These are phyloP conservation scores for Trinectes maculatus DNA, from an alignment of 2,113 vertebrate genomes.

Conservation along the genomic window DNA sequence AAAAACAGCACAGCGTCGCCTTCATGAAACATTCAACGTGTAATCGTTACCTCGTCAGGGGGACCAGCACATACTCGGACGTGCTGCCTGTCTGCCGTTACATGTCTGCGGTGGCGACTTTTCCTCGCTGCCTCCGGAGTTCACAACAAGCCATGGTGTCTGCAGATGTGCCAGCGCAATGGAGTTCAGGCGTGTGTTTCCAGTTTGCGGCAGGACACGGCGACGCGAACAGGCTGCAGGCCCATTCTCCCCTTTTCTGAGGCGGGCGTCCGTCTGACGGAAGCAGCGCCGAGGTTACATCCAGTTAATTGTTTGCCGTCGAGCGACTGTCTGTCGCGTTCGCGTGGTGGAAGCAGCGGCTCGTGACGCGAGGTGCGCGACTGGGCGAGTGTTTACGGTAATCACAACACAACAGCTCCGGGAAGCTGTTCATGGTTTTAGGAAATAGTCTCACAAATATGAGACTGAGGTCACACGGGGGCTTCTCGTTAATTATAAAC, in stretches of 20 bases:
- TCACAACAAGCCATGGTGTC: conserved; percentile 11
- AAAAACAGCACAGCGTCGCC: neutral
- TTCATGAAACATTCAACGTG: too few species aligned
- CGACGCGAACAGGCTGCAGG: conserved; percentile 19
- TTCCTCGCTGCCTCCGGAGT: conserved; percentile 13
- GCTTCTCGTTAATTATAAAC: too few species aligned
- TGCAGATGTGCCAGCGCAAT: conserved; percentile 35
- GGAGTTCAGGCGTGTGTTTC: conserved; percentile 27
- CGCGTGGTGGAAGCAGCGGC: too few species aligned
- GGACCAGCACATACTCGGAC: neutral
- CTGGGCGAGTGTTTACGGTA: neutral
- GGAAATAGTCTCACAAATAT: neutral
- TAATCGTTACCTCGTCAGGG: too few species aligned
- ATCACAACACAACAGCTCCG: neutral
- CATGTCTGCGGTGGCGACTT: conserved; percentile 10
- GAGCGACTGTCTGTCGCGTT: too few species aligned
- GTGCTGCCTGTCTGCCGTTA: neutral
- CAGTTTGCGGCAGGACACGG: conserved; percentile 57
- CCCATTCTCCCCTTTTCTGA: conserved; percentile 62
- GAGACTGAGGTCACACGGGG: too few species aligned
- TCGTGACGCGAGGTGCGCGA: neutral
- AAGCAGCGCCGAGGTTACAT: neutral
- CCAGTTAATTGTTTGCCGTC: too few species aligned
- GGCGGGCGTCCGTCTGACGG: conserved; percentile 48
- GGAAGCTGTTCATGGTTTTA: too few species aligned